phyloP scores from a whole-genome alignment of 2,888 invertebrate genomes.

The Eumerus sabulonum region DNA sequence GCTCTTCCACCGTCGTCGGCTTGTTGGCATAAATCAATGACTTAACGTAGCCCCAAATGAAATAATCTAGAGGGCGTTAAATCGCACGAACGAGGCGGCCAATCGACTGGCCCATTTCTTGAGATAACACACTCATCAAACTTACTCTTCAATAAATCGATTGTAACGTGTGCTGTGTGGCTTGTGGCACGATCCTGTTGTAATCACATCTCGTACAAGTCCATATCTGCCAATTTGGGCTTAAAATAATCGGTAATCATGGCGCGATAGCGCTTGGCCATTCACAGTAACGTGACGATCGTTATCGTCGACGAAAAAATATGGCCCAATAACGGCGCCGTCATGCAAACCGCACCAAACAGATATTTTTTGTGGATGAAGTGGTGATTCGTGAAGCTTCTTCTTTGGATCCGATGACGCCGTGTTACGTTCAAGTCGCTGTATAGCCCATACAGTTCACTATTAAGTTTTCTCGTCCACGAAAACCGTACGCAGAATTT shows the following conservation, averaged over 20 bases:
- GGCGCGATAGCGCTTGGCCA: not conserved
- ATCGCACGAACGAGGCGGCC: not conserved
- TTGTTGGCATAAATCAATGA: conserved; percentile 11
- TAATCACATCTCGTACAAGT: conserved; percentile 13
- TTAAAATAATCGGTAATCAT: conserved; percentile 7
- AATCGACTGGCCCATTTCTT: not conserved
- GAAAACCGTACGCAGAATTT: too few species aligned
- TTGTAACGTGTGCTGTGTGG: conserved; percentile 6
- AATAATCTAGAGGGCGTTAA: conserved; percentile 1
- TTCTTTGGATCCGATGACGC: not conserved
- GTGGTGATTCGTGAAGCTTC: not conserved
- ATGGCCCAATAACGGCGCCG: conserved; percentile 8
- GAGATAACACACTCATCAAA: not conserved
- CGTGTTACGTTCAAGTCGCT: too few species aligned
- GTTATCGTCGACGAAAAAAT: conserved; percentile 7
- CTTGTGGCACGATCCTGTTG: conserved; percentile 16
- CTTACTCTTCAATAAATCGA: conserved; percentile 4
- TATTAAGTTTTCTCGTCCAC: too few species aligned
- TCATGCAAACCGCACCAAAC: conserved; percentile 3
- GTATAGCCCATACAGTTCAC: too few species aligned
- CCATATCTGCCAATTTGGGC: conserved; percentile 7
- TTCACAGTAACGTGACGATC: conserved; percentile 6
- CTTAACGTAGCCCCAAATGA: conserved; percentile 9
- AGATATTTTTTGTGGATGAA: not conserved
- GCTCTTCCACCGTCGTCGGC: conserved; percentile 1